Percentiles rank a stretch among this genome's conserved stretches.
phyloP scores from a whole-genome alignment of 2,888 invertebrate genomes.

The Drosophila ezoana region DNA sequence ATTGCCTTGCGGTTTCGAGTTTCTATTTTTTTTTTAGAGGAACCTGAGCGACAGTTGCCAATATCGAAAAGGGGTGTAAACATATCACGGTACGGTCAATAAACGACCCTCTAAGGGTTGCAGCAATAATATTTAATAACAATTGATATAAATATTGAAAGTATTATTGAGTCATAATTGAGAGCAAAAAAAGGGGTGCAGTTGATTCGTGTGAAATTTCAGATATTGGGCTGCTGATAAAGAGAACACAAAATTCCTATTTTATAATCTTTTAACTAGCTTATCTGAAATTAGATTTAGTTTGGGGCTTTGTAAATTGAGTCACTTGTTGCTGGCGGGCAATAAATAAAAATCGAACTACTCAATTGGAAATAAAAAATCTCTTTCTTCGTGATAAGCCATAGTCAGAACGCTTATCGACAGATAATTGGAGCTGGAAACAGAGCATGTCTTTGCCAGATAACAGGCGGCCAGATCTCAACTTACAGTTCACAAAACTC shows the following conservation, averaged over 20 bases:
- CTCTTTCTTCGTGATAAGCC: constrained; percentile 31
- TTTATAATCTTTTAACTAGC: background rate
- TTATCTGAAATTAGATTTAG: constrained; percentile 39
- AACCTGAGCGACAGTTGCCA: constrained; percentile 30
- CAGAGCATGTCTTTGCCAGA: constrained; percentile 36
- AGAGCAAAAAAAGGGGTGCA: constrained; percentile 29
- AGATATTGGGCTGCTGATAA: constrained; percentile 2
- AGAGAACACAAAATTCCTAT: background rate
- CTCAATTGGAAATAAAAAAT: constrained; percentile 32
- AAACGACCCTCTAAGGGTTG: constrained; percentile 47
- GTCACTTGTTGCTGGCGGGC: constrained; percentile 34
- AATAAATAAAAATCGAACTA: constrained; percentile 54
- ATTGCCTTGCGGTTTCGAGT: constrained; percentile 69
- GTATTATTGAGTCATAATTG: constrained; percentile 74
- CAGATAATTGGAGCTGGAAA: constrained; percentile 22
- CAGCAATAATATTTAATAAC: constrained; percentile 76
- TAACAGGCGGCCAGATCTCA: constrained; percentile 53
- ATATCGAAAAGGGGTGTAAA: constrained; percentile 25
- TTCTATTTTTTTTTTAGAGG: constrained; percentile 29
- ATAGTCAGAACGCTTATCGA: constrained; percentile 30
- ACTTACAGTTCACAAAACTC: constrained; percentile 53
- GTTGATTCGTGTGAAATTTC: constrained; percentile 31
- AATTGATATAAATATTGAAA: constrained; percentile 80
- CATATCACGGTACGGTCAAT: constrained; percentile 36
- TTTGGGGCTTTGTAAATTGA: constrained; percentile 36